These are phyloP conservation scores for Syngnathus floridae DNA, from an alignment of 2,113 vertebrate genomes.

Conservation along the genomic window DNA sequence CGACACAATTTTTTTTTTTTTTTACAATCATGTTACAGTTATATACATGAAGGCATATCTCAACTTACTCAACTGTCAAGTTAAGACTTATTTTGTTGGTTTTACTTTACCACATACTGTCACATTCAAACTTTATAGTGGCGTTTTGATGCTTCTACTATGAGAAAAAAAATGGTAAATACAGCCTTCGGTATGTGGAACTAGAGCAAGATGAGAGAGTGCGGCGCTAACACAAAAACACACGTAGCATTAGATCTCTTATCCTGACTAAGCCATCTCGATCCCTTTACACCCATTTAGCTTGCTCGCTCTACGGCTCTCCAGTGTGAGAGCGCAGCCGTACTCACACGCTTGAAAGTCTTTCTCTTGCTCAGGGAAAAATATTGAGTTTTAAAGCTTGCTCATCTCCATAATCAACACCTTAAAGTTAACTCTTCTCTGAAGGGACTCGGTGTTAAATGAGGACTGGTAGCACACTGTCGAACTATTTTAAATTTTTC, in stretches of 20 bases:
- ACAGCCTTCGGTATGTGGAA: constrained; percentile 52
- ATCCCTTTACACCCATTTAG: constrained; percentile 72
- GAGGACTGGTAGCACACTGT: constrained; percentile 49
- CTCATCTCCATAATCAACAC: constrained; percentile 74
- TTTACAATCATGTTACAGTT: not conserved
- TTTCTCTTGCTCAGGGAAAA: constrained; percentile 49
- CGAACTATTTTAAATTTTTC: constrained; percentile 41
- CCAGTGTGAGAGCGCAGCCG: constrained; percentile 42
- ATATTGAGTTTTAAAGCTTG: constrained; percentile 63
- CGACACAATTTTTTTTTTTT: constrained; percentile 36
- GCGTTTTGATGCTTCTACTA: constrained; percentile 26
- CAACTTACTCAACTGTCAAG: constrained; percentile 5
- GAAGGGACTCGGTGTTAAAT: constrained; percentile 38
- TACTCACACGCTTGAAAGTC: constrained; percentile 60
- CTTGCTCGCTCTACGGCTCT: constrained; percentile 51
- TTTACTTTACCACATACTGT: constrained; percentile 13
- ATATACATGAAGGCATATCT: not conserved
- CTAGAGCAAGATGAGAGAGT: not conserved
- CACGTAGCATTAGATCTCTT: constrained; percentile 57
- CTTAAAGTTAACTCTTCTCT: constrained; percentile 40
- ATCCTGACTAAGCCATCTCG: constrained; percentile 68
- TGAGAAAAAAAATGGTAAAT: constrained; percentile 42
- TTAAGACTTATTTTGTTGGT: constrained; percentile 42
- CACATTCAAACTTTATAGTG: constrained; percentile 32
- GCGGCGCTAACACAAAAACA: constrained; percentile 8